Evolutionary conservation across 2,888 invertebrate genomes (phyloP).

Genomic region (Heliconius charithonia): DNA sequence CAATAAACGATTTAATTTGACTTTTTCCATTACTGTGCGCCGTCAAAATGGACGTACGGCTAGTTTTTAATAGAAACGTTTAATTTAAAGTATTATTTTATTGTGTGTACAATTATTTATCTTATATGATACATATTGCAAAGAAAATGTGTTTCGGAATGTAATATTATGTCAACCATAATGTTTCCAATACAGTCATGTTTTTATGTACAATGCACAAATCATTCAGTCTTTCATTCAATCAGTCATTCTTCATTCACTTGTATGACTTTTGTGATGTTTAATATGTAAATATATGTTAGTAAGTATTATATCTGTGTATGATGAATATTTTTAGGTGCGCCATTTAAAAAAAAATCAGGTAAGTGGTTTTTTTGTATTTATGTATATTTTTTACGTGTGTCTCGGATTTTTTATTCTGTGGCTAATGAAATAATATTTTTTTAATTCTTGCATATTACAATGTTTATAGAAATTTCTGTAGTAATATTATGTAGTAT

Average conservation of each 20-base stretch:
- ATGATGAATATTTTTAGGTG: background rate
- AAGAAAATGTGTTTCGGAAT: background rate
- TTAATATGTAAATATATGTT: constrained; percentile 13
- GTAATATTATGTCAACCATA: background rate
- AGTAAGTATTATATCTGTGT: constrained; percentile 8
- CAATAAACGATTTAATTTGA: too few relatives aligned
- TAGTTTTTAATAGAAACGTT: background rate
- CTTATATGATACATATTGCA: background rate
- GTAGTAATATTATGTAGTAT: too few relatives aligned
- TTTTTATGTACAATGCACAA: background rate
- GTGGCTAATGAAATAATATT: background rate
- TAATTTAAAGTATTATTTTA: constrained; percentile 22
- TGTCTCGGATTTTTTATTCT: background rate
- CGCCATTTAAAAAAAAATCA: background rate
- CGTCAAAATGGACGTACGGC: background rate
- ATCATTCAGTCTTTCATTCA: constrained; percentile 1
- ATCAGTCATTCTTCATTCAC: background rate
- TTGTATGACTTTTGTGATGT: background rate
- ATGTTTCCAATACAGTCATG: background rate
- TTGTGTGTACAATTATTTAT: constrained; percentile 5
- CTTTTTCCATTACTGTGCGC: background rate
- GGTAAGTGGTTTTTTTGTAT: background rate
- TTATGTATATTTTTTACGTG: background rate
- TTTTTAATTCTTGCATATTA: too few relatives aligned
- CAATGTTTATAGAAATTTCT: background rate